Evolutionary conservation across 2,797 vertebrate species (phyloP), one percentile per base, ranked within the genome.

Genomic region (Sebastes diaconus): DNA sequence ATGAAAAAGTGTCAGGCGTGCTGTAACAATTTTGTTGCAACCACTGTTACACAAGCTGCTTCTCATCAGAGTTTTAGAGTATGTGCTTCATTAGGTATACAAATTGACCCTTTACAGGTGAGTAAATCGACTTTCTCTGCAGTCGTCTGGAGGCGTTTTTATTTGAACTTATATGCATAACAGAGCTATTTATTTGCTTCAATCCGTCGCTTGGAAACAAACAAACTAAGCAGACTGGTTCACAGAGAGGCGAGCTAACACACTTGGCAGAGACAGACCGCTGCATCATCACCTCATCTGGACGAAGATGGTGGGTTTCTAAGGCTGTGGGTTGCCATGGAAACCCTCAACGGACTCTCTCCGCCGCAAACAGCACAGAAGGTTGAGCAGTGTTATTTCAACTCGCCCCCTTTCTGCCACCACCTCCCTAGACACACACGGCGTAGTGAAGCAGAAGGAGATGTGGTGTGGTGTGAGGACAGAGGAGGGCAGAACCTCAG

Each of bases 271-370:
- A 86, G 69, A 73, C 70, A 84, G 75, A 85, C 74, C 83, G 42
- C 80, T 63, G 86, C 87, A 87, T 89, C 87, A 74, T 89, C 83
- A 73, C 78, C 90, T 93, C 91, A 91, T 91, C 90, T 93, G 89
- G 89, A 93, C 29, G 54, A 88, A 79, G 92, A 88, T 82, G 80
- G 59, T 89, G 86, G 80, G 85, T 89, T 92, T 91, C 80, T 76
- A 90, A 91, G 89, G 89, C 89, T 90, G 75, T 73, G 81, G 22
- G 93, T 94, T 93, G 84, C 92, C 88, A 94, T 94, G 76, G 93
- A 91, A 94, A 95, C 94, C 78, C 65, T 84, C 79, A 80, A 87
- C 58, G 59, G 84, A 90, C 80, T 88, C 83, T 87, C 80, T 87
- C 80, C 64, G 42, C 18, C 12, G 27, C 85, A 84, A 87, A 88